A percentile compares a stretch with the other conserved stretches of the same genome.
Evolutionary conservation across 2,797 vertebrate species (phyloP).

Genomic region (Lacerta agilis): DNA sequence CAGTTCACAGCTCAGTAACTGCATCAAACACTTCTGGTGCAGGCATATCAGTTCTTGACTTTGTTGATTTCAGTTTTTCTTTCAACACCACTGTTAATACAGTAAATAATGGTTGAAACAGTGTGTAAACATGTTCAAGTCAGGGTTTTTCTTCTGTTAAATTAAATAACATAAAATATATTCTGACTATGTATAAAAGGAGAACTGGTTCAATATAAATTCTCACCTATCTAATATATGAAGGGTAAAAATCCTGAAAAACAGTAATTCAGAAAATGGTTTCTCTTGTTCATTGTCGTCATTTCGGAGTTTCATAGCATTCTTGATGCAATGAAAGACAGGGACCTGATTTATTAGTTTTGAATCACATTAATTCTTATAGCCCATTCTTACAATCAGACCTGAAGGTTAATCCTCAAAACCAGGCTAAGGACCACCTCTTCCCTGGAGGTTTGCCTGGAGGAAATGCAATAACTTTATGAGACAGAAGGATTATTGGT

Average conservation of each 20-base stretch:
- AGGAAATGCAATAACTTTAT: constrained; percentile 24
- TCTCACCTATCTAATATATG: not conserved
- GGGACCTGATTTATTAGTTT: constrained; percentile 4
- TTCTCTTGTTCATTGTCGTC: not conserved
- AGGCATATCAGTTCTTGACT: not conserved
- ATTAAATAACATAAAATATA: constrained; percentile 37
- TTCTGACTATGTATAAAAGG: constrained; percentile 16
- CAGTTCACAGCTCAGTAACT: not conserved
- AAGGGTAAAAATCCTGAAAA: constrained; percentile 34
- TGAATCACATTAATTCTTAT: constrained; percentile 18
- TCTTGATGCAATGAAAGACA: constrained; percentile 11
- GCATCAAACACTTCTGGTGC: not conserved
- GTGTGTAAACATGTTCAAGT: not conserved
- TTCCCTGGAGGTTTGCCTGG: constrained; percentile 7
- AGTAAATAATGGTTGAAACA: not conserved
- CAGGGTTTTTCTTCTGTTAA: not conserved
- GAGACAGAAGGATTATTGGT: constrained; percentile 8
- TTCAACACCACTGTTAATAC: not conserved
- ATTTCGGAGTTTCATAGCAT: constrained; percentile 22
- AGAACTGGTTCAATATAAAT: constrained; percentile 37
- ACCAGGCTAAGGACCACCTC: constrained; percentile 10
- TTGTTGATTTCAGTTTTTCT: not conserved
- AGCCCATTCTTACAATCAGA: constrained; percentile 23
- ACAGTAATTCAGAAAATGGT: constrained; percentile 33
- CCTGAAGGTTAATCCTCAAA: constrained; percentile 27